A percentile compares a stretch with the other conserved stretches of the same genome.
Evolutionary conservation across 2,113 vertebrate genomes (phyloP).

Genomic region (Caracal caracal): DNA sequence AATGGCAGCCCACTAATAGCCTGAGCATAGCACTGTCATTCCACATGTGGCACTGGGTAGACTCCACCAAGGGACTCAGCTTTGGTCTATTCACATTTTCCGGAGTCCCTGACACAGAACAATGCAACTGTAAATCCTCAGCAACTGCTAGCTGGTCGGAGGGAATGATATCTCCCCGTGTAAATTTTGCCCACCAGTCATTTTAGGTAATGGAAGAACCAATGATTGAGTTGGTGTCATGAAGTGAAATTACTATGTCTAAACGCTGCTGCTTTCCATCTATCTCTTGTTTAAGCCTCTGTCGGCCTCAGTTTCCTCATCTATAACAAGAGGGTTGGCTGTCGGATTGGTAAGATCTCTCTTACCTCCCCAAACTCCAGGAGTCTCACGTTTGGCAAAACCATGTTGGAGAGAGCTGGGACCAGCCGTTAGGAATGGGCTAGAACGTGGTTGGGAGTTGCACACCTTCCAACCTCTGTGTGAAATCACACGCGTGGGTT

Average conservation of each 20-base stretch:
- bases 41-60: background rate
- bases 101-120: too few relatives aligned
- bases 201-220: background rate
- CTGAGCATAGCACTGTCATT: background rate
- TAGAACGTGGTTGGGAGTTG: background rate
- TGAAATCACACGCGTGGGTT: background rate
- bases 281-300: background rate
- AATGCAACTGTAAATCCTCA: too few relatives aligned
- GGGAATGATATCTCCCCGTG: background rate
- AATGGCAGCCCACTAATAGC: background rate
- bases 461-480: background rate
- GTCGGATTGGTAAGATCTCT: background rate
- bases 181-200: background rate
- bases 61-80: background rate
- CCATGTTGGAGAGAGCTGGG: background rate
- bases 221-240: background rate
- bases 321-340: background rate
- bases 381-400: background rate
- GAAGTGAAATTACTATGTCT: background rate
- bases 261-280: background rate
- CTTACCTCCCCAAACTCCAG: background rate
- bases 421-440: background rate
- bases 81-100: background rate
- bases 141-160: background rate
- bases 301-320: background rate